A percentile compares a stretch with the other conserved stretches of the same genome.
Conservation (phyloP, 2,113 vertebrate genomes). For the Alectura lathami region DNA sequence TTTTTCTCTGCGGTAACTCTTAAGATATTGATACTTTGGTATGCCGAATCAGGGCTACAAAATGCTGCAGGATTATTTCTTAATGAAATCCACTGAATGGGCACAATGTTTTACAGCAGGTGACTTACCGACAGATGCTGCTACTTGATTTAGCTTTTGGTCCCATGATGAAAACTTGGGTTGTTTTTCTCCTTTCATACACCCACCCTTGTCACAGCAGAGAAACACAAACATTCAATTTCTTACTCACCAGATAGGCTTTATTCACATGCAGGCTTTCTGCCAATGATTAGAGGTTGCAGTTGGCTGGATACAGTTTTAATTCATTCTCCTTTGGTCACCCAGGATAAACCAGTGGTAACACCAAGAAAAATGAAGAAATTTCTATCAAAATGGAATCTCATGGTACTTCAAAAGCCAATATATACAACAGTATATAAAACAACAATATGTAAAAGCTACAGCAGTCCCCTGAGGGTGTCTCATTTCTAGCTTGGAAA, state of each 20-base stretch:
- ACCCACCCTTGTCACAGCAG: neutral
- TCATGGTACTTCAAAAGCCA: neutral
- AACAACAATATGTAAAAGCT: neutral
- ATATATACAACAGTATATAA: neutral
- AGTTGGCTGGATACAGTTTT: neutral
- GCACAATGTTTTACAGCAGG: neutral
- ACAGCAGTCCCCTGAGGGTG: neutral
- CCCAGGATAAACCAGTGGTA: neutral
- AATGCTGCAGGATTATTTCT: neutral
- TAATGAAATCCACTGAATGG: neutral
- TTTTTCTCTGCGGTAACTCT: neutral
- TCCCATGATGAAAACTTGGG: neutral
- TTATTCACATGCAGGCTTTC: neutral
- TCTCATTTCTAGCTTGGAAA: neutral
- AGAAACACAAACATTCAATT: neutral
- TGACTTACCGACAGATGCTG: neutral
- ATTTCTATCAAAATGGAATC: neutral
- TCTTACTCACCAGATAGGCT: neutral
- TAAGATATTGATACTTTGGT: neutral
- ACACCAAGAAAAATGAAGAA: neutral
- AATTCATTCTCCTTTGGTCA: neutral
- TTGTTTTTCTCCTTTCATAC: neutral
- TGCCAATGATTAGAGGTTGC: neutral
- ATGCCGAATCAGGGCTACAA: neutral
- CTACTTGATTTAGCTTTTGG: neutral